A percentile compares a stretch with the other conserved stretches of the same genome.
phyloP scores from a whole-genome alignment of 2,113 vertebrate species.

The Eretmochelys imbricata region DNA sequence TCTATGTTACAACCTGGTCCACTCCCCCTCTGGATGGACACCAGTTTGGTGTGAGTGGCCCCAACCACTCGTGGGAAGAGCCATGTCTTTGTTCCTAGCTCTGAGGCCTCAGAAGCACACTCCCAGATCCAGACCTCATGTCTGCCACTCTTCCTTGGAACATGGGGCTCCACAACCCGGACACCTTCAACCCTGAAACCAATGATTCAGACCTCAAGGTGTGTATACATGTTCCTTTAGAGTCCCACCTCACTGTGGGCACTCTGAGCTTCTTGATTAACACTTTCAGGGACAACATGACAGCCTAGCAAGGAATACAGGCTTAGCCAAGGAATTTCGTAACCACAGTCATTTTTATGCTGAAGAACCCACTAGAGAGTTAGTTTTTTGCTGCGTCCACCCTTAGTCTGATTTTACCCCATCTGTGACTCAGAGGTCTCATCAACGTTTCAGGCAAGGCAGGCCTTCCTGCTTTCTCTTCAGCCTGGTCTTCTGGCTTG shows the following conservation, averaged over 20 bases:
- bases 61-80: neutral
- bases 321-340: slow-evolving; percentile 56
- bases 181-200: neutral
- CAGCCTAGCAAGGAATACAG: neutral
- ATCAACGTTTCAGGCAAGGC: neutral
- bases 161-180: neutral
- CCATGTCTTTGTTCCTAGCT: neutral
- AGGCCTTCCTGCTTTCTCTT: neutral
- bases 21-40: neutral
- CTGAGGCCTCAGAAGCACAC: neutral
- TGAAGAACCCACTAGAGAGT: slow-evolving; percentile 52
- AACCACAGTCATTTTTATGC: slow-evolving; percentile 51
- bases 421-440: neutral
- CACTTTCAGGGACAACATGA: neutral
- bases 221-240: neutral
- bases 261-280: slow-evolving; percentile 41
- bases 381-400: slow-evolving; percentile 25
- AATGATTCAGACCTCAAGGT: neutral
- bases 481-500: neutral
- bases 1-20: neutral
- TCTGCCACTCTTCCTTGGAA: neutral
- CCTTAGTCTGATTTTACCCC: slow-evolving; percentile 39
- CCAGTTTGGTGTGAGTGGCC: neutral
- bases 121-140: neutral
- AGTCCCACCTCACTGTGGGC: neutral